A percentile compares a stretch with the other conserved stretches of the same genome.
Conservation (phyloP, 1,140 invertebrate genomes). For the Eueides isabella region DNA sequence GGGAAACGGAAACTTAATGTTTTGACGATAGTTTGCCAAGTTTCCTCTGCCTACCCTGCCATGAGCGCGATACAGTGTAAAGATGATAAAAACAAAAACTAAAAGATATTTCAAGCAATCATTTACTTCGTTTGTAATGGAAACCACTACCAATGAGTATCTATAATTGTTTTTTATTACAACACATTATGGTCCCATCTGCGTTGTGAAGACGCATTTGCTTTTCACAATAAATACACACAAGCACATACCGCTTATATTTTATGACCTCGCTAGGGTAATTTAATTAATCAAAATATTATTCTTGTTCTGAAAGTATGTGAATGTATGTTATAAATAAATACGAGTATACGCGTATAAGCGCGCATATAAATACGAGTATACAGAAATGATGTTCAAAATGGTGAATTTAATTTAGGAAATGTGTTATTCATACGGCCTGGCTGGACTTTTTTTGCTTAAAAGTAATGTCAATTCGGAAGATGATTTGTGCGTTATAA, state of each 20-base stretch:
- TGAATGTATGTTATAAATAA: neutral
- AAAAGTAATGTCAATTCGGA: neutral
- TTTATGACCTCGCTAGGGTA: neutral
- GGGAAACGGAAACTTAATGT: no score
- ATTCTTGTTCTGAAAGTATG: neutral
- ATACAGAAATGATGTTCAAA: neutral
- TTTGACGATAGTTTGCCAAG: no score
- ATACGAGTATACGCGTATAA: neutral
- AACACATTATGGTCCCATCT: neutral
- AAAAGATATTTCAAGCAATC: no score
- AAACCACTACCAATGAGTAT: neutral
- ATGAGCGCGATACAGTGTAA: no score
- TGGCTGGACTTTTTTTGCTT: neutral
- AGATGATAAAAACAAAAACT: no score
- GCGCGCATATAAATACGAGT: constrained; percentile 2
- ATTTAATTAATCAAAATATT: neutral
- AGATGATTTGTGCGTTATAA: neutral
- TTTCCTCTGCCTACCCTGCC: no score
- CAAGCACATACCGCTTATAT: neutral
- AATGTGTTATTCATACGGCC: neutral
- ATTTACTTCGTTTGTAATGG: neutral
- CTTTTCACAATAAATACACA: neutral
- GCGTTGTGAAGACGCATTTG: neutral
- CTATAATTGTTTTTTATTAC: neutral
- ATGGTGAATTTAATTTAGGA: neutral